Percentiles rank a stretch among this genome's conserved stretches.
phyloP scores from a whole-genome alignment of 2,888 invertebrate species.

The Clistopyga incitator region DNA sequence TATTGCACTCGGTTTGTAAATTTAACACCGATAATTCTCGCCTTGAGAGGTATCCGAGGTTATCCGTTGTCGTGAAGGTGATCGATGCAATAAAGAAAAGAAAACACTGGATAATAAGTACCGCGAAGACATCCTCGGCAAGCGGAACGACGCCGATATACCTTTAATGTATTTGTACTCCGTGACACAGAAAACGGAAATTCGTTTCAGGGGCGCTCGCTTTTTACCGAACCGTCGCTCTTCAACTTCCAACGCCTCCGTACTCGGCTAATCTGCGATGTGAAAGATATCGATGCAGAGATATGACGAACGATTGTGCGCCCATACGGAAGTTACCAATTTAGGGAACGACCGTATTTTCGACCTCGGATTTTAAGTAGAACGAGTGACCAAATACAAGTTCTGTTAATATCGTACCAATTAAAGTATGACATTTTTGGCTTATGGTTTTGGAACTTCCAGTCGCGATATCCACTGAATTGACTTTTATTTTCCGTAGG shows the following conservation, averaged over 20 bases:
- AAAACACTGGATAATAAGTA: constrained; percentile 2
- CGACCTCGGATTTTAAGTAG: no score
- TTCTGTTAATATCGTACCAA: neutral
- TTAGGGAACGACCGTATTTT: neutral
- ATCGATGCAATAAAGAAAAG: constrained; percentile 39
- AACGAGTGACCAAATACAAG: neutral
- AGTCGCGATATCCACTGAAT: constrained; percentile 9
- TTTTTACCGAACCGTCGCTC: neutral
- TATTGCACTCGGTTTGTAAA: constrained; percentile 9
- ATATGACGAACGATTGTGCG: constrained; percentile 16
- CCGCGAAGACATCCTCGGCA: constrained; percentile 9
- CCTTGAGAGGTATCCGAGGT: constrained; percentile 41
- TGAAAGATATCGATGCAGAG: neutral
- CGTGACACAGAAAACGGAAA: constrained; percentile 47
- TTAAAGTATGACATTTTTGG: no score
- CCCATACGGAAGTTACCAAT: constrained; percentile 6
- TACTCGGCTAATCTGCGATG: constrained; percentile 10
- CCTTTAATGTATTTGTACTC: constrained; percentile 29
- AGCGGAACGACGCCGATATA: neutral
- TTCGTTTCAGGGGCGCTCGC: constrained; percentile 48
- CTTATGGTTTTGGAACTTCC: neutral
- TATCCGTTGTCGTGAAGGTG: constrained; percentile 45
- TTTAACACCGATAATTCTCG: constrained; percentile 28
- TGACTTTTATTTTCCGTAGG: constrained; percentile 51
- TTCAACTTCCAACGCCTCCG: constrained; percentile 20